These are phyloP conservation scores for Cosmia trapezina DNA, from an alignment of 2,888 invertebrate genomes.

Conservation along the genomic window DNA sequence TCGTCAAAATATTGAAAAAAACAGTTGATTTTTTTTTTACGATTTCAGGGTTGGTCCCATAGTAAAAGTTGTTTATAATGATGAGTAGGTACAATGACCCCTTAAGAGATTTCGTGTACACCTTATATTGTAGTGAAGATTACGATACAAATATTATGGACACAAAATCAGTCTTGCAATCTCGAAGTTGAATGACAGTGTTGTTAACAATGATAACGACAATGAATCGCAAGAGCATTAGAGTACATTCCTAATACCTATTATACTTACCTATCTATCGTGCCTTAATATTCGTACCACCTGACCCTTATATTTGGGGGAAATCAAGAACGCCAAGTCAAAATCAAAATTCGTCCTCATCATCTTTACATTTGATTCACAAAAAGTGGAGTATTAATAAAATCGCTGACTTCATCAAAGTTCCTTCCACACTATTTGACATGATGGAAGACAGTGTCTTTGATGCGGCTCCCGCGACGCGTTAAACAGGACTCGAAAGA, in stretches of 20 bases:
- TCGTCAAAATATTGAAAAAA: too few species aligned
- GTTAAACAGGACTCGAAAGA: conserved; percentile 82
- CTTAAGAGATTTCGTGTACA: too few species aligned
- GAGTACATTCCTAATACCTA: not conserved
- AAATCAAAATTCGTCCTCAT: not conserved
- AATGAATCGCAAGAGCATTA: not conserved
- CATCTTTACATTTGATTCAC: conserved; percentile 3
- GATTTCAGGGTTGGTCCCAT: too few species aligned
- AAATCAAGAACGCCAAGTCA: not conserved
- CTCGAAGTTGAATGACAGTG: not conserved
- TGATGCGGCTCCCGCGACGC: conserved; percentile 84
- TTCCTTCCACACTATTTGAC: conserved; percentile 74
- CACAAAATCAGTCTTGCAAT: not conserved
- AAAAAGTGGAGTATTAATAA: conserved; percentile 21
- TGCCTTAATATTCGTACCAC: not conserved
- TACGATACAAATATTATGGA: too few species aligned
- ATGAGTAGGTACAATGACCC: too few species aligned
- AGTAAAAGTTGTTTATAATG: too few species aligned
- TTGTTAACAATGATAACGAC: not conserved
- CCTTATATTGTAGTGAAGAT: too few species aligned
- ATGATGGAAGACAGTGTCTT: conserved; percentile 76
- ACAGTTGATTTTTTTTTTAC: too few species aligned
- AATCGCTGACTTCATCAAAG: conserved; percentile 56
- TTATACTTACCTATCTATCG: too few species aligned
- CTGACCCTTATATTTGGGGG: not conserved